Base-by-base conservation (phyloP, 2,113 vertebrate genomes). In the Balaeniceps rex region DNA sequence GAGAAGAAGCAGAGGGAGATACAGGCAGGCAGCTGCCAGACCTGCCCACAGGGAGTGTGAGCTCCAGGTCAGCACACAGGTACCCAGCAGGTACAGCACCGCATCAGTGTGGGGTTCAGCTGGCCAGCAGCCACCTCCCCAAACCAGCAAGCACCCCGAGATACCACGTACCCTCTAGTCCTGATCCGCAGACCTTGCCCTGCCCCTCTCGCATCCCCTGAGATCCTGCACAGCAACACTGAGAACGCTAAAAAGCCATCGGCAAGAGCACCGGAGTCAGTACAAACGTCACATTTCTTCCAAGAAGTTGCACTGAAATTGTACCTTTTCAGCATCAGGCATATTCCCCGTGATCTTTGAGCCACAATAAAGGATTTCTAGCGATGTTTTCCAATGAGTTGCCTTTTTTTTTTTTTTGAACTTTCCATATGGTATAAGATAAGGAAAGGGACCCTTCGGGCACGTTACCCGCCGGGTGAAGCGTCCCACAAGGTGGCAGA, bases 351-450 rank as follows among this genome's bases (percentile, higher is more conserved):
- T 4, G 12, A n/a, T 9, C 36, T 16, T 38, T 9, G 33, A 19
- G n/a, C 11, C 22, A 8, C 16, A 5, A 22, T 42, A 21, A 7
- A 60, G 14, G 6, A 31, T 23, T 79, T 64, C 49, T 44, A 68
- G 38, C 0, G 4, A 1, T 0, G 5, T 8, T 31, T 90, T 12
- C n/a, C 19, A 26, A 3, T 0, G 3, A 1, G 0, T 10, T 0
- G 0, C 23, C 8, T 36, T 13, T 21, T 42, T n/a, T 13, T 31
- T 8, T 36, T 9, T 38, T 17, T 26, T 33, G 2, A 18, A 18
- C 9, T 71, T 64, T 63, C 33, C 14, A 1, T 9, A 10, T 34
- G 31, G 14, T 11, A 2, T 4, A 29, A 61, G 13, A 10, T 3
- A 19, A 61, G 24, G 29, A 38, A 74, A 55, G 7, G 11, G 19